Conservation (phyloP, 2,113 vertebrate genomes). For the Acinonyx jubatus region DNA sequence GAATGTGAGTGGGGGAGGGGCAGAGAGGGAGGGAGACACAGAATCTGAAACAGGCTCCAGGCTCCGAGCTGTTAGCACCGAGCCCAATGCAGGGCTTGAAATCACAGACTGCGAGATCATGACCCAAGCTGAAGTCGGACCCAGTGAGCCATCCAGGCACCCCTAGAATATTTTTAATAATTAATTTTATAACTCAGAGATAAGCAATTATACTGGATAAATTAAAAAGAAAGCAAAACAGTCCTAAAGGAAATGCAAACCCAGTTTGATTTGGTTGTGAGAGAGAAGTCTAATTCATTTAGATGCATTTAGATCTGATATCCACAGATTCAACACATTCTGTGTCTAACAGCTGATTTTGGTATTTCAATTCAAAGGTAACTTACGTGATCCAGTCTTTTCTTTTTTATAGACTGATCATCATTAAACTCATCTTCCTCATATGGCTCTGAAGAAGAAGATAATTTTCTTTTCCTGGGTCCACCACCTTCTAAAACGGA, state of each 20-base stretch:
- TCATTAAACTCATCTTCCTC: slow-evolving; percentile 74
- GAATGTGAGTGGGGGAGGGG: too few relatives aligned
- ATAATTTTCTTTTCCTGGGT: slow-evolving; percentile 88
- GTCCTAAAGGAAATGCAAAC: not conserved
- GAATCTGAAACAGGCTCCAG: too few relatives aligned
- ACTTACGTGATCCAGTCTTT: slow-evolving; percentile 86
- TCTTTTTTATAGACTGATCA: slow-evolving; percentile 86
- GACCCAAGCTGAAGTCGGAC: too few relatives aligned
- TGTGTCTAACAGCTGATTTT: not conserved
- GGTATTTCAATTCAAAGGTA: not conserved
- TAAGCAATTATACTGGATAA: not conserved
- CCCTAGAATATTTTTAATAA: not conserved
- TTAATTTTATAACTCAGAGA: not conserved
- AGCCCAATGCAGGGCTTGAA: too few relatives aligned
- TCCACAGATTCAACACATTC: not conserved
- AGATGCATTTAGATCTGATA: not conserved
- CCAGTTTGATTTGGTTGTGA: not conserved
- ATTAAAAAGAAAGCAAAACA: not conserved
- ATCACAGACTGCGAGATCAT: too few relatives aligned
- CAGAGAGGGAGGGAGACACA: too few relatives aligned
- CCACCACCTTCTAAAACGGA: slow-evolving; percentile 80
- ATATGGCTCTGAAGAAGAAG: slow-evolving; percentile 78
- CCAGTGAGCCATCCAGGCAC: too few relatives aligned
- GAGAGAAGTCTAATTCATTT: not conserved
- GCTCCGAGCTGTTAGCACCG: too few relatives aligned